These are phyloP conservation scores for Epinephelus lanceolatus DNA, from an alignment of 2,113 vertebrate species.

Conservation along the genomic window DNA sequence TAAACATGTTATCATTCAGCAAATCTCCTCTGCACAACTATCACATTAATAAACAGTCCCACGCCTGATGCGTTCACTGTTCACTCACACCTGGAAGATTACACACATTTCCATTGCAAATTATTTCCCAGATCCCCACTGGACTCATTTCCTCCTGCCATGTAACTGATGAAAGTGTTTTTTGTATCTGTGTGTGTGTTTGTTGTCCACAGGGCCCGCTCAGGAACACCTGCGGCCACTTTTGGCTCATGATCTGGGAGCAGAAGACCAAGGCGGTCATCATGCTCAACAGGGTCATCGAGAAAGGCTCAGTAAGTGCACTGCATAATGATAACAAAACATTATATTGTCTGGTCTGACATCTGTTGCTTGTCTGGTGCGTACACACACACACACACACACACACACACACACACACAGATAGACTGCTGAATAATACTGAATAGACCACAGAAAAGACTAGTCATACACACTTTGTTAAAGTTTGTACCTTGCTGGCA, in stretches of 20 bases:
- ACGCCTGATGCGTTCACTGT: not conserved
- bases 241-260: slow-evolving; percentile 99
- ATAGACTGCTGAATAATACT: slow-evolving; percentile 10
- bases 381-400: not conserved
- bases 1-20: not conserved
- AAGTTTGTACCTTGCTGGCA: not conserved
- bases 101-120: slow-evolving; percentile 9
- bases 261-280: slow-evolving; percentile 96
- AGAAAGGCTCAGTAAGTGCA: slow-evolving; percentile 93
- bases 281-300: slow-evolving; percentile 97
- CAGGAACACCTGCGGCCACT: slow-evolving; percentile 96
- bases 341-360: slow-evolving; percentile 19
- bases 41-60: not conserved
- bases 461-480: not conserved
- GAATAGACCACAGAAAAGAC: slow-evolving; percentile 25
- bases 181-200: not conserved
- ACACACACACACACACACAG: slow-evolving; percentile 23
- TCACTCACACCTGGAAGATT: not conserved
- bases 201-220: slow-evolving; percentile 90
- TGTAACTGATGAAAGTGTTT: slow-evolving; percentile 30
- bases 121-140: not conserved
- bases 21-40: not conserved
- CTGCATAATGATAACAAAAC: slow-evolving; percentile 26
- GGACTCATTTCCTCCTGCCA: not conserved
- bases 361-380: slow-evolving; percentile 3